Conservation (phyloP, 1,140 invertebrate species). For the Drosophila mojavensis region DNA sequence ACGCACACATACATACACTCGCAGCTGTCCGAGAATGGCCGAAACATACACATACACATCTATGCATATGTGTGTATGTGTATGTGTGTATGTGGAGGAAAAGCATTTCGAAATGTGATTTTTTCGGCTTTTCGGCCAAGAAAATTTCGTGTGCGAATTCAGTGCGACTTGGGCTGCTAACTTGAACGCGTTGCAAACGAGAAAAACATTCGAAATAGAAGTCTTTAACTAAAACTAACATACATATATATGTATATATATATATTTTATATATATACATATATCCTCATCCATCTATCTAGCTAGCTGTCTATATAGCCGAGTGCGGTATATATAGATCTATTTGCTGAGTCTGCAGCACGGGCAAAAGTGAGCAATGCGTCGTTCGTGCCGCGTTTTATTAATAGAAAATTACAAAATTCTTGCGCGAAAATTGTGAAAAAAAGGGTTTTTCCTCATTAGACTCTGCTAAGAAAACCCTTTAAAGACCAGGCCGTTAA, state of each 20-base stretch:
- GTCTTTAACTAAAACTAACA: conserved; percentile 75
- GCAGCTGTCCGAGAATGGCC: conserved; percentile 8
- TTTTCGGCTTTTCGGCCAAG: conserved; percentile 75
- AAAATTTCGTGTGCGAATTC: conserved; percentile 80
- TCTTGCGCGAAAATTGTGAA: conserved; percentile 60
- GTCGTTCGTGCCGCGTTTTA: conserved; percentile 69
- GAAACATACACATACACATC: conserved; percentile 7
- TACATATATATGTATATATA: conserved; percentile 37
- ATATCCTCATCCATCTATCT: conserved; percentile 49
- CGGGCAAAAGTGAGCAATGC: conserved; percentile 79
- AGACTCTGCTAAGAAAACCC: conserved; percentile 15
- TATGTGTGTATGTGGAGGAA: conserved; percentile 18
- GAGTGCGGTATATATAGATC: conserved; percentile 66
- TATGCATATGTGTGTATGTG: too few relatives aligned
- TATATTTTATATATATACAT: conserved; percentile 16
- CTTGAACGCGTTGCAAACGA: conserved; percentile 84
- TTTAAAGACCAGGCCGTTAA: background rate
- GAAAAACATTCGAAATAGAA: conserved; percentile 74
- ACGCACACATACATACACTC: conserved; percentile 1
- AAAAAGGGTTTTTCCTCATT: conserved; percentile 49
- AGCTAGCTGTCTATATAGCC: conserved; percentile 71
- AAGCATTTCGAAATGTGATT: conserved; percentile 56
- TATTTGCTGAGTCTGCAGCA: conserved; percentile 70
- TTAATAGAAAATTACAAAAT: conserved; percentile 79
- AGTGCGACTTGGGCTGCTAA: conserved; percentile 84